Base-by-base conservation (phyloP, 2,888 invertebrate species). In the Drosophila siamana region DNA sequence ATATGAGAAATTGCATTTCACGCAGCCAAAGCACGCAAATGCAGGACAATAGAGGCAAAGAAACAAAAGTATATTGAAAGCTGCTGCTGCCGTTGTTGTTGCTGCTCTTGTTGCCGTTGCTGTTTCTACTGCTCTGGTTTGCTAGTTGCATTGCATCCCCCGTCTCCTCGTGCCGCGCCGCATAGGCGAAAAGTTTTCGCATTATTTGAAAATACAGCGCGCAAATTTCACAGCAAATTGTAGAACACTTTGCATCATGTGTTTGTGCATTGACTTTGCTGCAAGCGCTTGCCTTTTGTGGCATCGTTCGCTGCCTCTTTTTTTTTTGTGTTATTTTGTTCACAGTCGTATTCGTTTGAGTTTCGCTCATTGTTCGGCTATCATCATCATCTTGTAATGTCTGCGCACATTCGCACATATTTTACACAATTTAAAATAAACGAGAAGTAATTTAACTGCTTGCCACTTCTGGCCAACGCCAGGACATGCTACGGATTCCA, bases 371-470 rank as follows among this genome's bases (percentile, higher is more conserved):
- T 72, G 84, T 80, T 84, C 68, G 73, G 59, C 26, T 73, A 74
- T 72, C 86, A 81, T 73, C 77, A 74, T 72, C 83, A 81, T 73
- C 74, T 77, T 82, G 86, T 69, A 82, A 79, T 80, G 72, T 19
- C 22, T 33, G 41, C 6, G 9, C 33, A 74, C 83, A 74, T 82
- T 88, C 52, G 83, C 83, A 88, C 83, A 88, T 86, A 88, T 88
- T 83, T 84, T 80, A 80, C 83, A 88, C 83, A 86, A 88, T 88
- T 84, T 84, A 60, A 84, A 88, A 88, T 83, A 88, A 84, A 84
- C 88, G 83, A 84, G 88, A 88, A 84, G 83, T 86, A 86, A 84
- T 84, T 88, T 86, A 82, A 84, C 88, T 86, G 88, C 72, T 78
- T 57, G 73, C 63, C 80, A 77, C 57, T 48, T 60, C 33, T 50